These are phyloP conservation scores for Oscheius myriophilus DNA, from an alignment of 2,888 invertebrate species.

Conservation along the genomic window DNA sequence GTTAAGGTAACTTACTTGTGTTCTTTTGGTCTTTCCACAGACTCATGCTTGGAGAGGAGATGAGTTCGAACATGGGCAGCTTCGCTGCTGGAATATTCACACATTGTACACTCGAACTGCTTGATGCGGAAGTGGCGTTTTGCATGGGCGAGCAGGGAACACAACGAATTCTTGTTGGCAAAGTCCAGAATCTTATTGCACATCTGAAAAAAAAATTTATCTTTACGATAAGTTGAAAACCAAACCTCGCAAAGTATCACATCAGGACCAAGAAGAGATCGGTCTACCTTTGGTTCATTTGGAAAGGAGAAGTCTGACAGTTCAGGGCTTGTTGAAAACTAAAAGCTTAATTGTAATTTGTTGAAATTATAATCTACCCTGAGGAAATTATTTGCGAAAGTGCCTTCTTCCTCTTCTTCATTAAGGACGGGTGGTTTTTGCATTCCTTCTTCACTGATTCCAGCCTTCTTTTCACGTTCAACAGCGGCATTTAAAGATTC, in stretches of 20 bases:
- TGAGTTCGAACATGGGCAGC: conserved; percentile 18
- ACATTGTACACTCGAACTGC: conserved; percentile 5
- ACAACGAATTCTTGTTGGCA: conserved; percentile 10
- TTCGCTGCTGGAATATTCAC: not conserved
- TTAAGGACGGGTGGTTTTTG: not conserved
- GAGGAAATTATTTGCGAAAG: too few relatives aligned
- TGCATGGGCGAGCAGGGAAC: not conserved
- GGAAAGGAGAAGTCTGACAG: too few relatives aligned
- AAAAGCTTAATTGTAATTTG: too few relatives aligned
- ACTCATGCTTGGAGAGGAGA: conserved; percentile 8
- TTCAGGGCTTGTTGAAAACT: too few relatives aligned
- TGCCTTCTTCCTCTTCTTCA: too few relatives aligned
- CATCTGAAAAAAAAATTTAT: conserved; percentile 17
- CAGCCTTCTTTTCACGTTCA: not conserved
- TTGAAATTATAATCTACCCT: too few relatives aligned
- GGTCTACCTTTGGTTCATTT: too few relatives aligned
- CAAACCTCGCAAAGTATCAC: too few relatives aligned
- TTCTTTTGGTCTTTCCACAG: conserved; percentile 1
- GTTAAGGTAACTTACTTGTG: conserved; percentile 16
- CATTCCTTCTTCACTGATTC: not conserved
- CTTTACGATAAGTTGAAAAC: too few relatives aligned
- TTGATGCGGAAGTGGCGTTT: conserved; percentile 6
- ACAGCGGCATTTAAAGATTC: not conserved
- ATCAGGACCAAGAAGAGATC: too few relatives aligned
- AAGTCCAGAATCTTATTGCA: conserved; percentile 21